These are phyloP conservation scores for Acipenser ruthenus DNA, from an alignment of 2,797 vertebrate genomes.

Conservation along the genomic window DNA sequence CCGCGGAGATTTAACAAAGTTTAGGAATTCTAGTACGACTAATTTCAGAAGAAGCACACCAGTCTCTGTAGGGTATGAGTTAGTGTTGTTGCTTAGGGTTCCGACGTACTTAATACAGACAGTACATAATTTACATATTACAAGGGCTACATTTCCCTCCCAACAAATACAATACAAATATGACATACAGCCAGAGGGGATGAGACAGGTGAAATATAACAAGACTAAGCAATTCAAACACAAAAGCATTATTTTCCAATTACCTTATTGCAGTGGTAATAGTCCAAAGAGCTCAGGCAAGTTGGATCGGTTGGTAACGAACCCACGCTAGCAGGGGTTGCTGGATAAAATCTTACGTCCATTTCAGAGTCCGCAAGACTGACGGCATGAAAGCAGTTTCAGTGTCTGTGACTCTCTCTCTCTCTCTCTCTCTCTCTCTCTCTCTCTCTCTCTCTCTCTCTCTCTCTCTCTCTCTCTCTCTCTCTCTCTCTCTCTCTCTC, in stretches of 20 bases:
- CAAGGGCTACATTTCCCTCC: too few species aligned
- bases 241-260: conserved; percentile 28
- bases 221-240: conserved; percentile 11
- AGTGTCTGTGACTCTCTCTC: background rate
- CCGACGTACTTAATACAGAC: too few species aligned
- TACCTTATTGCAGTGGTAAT: conserved; percentile 98
- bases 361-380: conserved; percentile 78
- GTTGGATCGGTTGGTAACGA: conserved; percentile 83
- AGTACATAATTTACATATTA: too few species aligned
- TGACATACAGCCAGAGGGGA: background rate
- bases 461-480: background rate
- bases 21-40: conserved; percentile 4
- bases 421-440: background rate
- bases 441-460: background rate
- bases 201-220: background rate
- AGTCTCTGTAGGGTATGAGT: too few species aligned
- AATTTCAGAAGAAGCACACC: background rate
- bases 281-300: conserved; percentile 86
- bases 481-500: background rate
- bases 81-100: too few species aligned
- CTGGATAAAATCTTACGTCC: conserved; percentile 98
- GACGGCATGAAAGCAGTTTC: conserved; percentile 69
- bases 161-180: background rate
- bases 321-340: conserved; percentile 87
- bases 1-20: conserved; percentile 13